Conservation (phyloP, 1,140 invertebrate genomes). For the Sycophila sp. region DNA sequence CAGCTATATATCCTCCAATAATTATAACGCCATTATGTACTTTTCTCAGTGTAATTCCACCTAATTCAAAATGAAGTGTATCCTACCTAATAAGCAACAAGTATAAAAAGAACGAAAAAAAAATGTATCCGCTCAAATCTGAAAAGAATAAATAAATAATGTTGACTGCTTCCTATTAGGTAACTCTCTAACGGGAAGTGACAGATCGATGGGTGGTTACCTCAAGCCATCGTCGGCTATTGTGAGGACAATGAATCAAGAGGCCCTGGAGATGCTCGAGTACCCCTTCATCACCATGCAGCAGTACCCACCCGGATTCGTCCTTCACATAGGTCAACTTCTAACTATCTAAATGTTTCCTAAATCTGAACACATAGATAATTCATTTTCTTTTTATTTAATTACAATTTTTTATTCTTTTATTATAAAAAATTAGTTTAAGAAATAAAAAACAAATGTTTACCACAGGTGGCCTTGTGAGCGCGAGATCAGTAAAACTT, state of each 20-base stretch:
- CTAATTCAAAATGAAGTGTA: too few relatives aligned
- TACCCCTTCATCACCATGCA: conserved; percentile 96
- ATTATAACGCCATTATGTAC: too few relatives aligned
- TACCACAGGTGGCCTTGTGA: conserved; percentile 80
- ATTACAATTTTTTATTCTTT: not conserved
- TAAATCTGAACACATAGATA: too few relatives aligned
- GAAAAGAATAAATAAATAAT: too few relatives aligned
- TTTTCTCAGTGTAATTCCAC: too few relatives aligned
- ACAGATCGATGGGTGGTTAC: conserved; percentile 62
- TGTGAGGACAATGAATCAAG: conserved; percentile 73
- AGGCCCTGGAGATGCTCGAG: conserved; percentile 85
- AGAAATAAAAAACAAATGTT: not conserved
- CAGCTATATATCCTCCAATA: too few relatives aligned
- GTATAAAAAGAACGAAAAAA: too few relatives aligned
- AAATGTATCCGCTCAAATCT: too few relatives aligned
- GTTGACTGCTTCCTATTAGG: conserved; percentile 67
- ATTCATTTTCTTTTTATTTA: not conserved
- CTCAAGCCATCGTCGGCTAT: conserved; percentile 64
- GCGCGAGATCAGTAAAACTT: conserved; percentile 87
- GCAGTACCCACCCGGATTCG: conserved; percentile 88
- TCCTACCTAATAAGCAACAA: too few relatives aligned
- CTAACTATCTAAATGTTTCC: too few relatives aligned
- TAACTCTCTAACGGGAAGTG: conserved; percentile 75
- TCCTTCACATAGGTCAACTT: conserved; percentile 83
- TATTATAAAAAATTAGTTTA: conserved; percentile 7